A percentile compares a stretch with the other conserved stretches of the same genome.
These are phyloP conservation scores for Eupithecia abbreviata DNA, from an alignment of 2,888 invertebrate species.

Conservation along the genomic window DNA sequence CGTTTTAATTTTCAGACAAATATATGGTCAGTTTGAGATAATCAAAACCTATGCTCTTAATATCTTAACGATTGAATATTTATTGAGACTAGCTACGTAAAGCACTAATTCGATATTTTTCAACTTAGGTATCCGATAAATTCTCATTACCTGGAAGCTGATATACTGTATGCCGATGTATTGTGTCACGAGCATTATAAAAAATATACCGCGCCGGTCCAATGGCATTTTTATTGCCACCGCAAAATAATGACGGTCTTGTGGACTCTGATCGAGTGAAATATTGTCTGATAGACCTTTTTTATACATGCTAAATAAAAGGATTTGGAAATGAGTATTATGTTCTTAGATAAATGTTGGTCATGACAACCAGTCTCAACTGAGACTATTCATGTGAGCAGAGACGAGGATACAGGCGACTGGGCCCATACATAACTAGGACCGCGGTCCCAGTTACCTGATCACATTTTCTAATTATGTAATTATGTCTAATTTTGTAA, in stretches of 20 bases:
- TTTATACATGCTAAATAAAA: constrained; percentile 49
- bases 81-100: no score
- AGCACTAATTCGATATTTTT: not conserved
- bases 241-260: constrained; percentile 65
- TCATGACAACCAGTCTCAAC: no score
- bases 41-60: no score
- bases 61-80: no score
- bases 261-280: constrained; percentile 51
- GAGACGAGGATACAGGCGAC: no score
- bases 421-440: no score
- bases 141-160: not conserved
- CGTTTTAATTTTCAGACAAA: no score
- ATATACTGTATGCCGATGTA: not conserved
- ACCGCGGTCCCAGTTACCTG: no score
- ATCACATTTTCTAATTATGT: no score
- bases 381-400: no score
- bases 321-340: not conserved
- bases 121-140: not conserved
- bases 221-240: constrained; percentile 65
- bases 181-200: constrained; percentile 51
- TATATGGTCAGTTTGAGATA: no score
- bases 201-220: constrained; percentile 60
- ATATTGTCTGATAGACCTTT: constrained; percentile 51
- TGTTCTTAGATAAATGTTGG: not conserved
- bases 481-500: no score